Evolutionary conservation across 1,140 invertebrate species (phyloP).

Genomic region (Trachymyrmex cornetzi): DNA sequence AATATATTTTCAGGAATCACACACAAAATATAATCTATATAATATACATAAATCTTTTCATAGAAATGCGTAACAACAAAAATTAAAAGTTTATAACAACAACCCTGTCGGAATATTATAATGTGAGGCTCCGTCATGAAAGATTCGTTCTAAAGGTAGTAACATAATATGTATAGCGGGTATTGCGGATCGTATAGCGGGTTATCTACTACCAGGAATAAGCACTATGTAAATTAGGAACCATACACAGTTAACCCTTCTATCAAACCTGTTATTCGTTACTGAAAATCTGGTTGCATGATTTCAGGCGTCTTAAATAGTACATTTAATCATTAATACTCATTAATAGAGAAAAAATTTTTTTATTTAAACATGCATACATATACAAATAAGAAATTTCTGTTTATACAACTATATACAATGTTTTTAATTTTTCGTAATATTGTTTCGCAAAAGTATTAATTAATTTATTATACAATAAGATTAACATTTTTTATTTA

Average conservation of each 20-base stretch:
- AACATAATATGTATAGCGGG: conserved; percentile 26
- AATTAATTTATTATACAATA: not conserved
- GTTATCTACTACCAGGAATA: conserved; percentile 76
- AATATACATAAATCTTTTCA: not conserved
- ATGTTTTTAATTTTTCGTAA: too few species aligned
- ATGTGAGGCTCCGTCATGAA: not conserved
- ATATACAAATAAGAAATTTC: not conserved
- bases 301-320: conserved; percentile 69
- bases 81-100: not conserved
- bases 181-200: conserved; percentile 60
- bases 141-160: not conserved
- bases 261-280: conserved; percentile 61
- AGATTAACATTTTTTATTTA: not conserved
- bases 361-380: not conserved
- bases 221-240: conserved; percentile 76
- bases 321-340: not conserved
- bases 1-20: not conserved
- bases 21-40: not conserved
- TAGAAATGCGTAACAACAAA: not conserved
- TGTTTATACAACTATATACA: not conserved
- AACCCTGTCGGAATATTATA: not conserved
- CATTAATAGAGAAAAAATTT: conserved; percentile 2
- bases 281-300: conserved; percentile 77
- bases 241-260: conserved; percentile 77
- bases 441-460: not conserved